Percentiles rank a stretch among this genome's conserved stretches.
Conservation (phyloP, 2,113 vertebrate genomes). For the Toxotes chatareus region DNA sequence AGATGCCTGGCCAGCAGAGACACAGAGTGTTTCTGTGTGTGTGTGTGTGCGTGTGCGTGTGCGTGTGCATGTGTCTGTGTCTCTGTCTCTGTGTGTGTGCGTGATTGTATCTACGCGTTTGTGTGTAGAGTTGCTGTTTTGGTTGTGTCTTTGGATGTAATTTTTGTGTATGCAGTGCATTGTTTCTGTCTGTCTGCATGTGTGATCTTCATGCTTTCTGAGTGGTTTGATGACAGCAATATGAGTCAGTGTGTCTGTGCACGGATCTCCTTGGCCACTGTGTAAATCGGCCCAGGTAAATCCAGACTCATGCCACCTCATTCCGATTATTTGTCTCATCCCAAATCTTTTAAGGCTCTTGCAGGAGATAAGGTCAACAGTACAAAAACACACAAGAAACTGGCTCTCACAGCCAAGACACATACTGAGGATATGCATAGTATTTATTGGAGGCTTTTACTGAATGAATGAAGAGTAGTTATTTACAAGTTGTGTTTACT, state of each 20-base stretch:
- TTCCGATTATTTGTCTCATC: constrained; percentile 62
- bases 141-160: not conserved
- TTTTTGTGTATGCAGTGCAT: not conserved
- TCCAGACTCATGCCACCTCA: constrained; percentile 43
- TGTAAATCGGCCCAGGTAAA: constrained; percentile 36
- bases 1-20: not conserved
- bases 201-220: not conserved
- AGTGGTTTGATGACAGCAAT: not conserved
- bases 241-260: not conserved
- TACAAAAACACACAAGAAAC: constrained; percentile 21
- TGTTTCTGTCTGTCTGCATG: not conserved
- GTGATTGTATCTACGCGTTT: not conserved
- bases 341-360: constrained; percentile 62
- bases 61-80: not conserved
- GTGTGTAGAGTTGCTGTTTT: not conserved
- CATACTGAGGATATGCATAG: not conserved
- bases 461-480: not conserved
- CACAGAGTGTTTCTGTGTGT: not conserved
- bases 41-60: not conserved
- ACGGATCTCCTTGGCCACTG: not conserved
- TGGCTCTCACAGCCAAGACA: not conserved
- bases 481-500: constrained; percentile 9
- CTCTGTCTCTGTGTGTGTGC: constrained; percentile 8
- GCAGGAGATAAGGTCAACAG: constrained; percentile 20
- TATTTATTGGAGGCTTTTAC: not conserved